Base-by-base conservation (phyloP, 1,140 invertebrate genomes). In the Scaptomyza hsui region DNA sequence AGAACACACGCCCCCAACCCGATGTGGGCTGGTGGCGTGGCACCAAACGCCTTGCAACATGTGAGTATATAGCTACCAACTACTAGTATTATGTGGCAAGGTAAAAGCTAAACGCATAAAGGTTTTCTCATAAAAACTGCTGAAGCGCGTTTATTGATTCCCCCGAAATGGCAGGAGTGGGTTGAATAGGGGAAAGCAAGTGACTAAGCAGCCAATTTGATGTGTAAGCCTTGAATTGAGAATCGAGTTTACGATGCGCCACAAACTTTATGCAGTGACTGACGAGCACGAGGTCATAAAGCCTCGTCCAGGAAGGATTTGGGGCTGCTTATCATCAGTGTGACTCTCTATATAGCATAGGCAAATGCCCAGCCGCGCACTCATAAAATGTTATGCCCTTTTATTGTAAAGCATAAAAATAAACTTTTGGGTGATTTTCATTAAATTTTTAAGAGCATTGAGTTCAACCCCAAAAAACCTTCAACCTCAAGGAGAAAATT, bases 1-100 rank as follows among this genome's bases (percentile, higher is more conserved):
- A 67, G 45, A 90, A 89, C 26, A 91, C 91, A 42, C 77, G 90
- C 10, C 91, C 91, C 9, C 78, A 78, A 37, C 91, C 91, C 39
- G 75, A 79, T 37, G 82, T 91, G 15, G 89, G 82, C 62, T 91
- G 90, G 90, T 91, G 77, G 61, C 75, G 89, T 16, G 82, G 78
- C 57, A 72, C 49, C 35, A 91, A 89, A 53, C 71, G 89, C 15
- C 65, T 91, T 37, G 72, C 89, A 76, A 91, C 89, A 51, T 77
- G 89, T 91, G 72, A 90, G 90, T 91, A 80, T 61, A 37, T 4
- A 37, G 18, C 52, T 15, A 9, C 44, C 49, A 24, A 48, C n/a
- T n/a, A 49, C 29, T 63, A 56, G 32, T 29, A 29, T 21, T 6
- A 37, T 62, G 57, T 29, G 29, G 10, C 26, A 63, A 53, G 73